phyloP scores from a whole-genome alignment of 2,888 invertebrate genomes.

The Tortrix viridana region DNA sequence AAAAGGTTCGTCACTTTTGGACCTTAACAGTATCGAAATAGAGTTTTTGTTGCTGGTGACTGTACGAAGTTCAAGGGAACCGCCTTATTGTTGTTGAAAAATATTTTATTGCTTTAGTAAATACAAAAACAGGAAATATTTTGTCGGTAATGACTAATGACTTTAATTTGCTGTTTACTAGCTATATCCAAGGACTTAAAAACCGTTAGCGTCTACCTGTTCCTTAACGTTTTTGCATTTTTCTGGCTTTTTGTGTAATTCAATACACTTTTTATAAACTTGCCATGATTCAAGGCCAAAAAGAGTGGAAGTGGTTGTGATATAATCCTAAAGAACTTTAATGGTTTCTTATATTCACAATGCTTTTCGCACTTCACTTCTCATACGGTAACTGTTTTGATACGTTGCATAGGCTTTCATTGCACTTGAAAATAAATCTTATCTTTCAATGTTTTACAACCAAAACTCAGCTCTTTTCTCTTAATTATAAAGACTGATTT shows the following conservation, averaged over 20 bases:
- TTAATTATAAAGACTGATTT: slow-evolving; percentile 39
- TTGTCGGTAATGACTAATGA: too few relatives aligned
- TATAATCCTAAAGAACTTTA: slow-evolving; percentile 52
- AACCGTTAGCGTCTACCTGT: slow-evolving; percentile 32
- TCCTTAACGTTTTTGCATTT: slow-evolving; percentile 50
- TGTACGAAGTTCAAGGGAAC: too few relatives aligned
- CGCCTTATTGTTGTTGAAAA: too few relatives aligned
- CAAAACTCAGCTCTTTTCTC: slow-evolving; percentile 1
- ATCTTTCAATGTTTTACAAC: slow-evolving; percentile 33
- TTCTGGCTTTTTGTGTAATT: slow-evolving; percentile 61
- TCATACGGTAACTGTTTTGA: slow-evolving; percentile 65
- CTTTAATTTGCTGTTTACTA: not conserved
- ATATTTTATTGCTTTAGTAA: too few relatives aligned
- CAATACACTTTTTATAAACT: slow-evolving; percentile 48
- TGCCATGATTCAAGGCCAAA: slow-evolving; percentile 56
- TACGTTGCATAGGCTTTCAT: slow-evolving; percentile 64
- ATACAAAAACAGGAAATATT: too few relatives aligned
- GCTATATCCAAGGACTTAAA: not conserved
- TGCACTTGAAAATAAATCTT: slow-evolving; percentile 43
- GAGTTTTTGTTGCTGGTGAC: too few relatives aligned
- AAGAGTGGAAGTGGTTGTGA: slow-evolving; percentile 62
- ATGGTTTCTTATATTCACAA: slow-evolving; percentile 58
- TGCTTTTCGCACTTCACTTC: slow-evolving; percentile 40
- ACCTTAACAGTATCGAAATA: too few relatives aligned
- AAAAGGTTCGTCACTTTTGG: too few relatives aligned